Evolutionary conservation across 2,888 invertebrate species (phyloP).

Genomic region (Folsomia manolachei): DNA sequence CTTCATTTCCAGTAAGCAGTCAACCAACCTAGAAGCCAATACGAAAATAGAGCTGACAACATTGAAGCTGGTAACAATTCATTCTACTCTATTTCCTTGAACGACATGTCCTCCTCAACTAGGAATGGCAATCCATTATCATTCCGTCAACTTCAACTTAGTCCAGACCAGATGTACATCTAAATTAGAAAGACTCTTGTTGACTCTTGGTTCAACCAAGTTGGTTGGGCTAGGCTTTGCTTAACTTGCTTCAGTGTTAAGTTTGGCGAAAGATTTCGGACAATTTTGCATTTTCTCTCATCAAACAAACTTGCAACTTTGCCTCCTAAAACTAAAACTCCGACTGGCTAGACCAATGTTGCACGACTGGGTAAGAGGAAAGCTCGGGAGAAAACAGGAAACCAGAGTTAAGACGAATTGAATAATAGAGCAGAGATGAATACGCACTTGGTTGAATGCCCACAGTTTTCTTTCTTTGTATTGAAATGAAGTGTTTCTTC

Average conservation of each 20-base stretch:
- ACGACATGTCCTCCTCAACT: conserved; percentile 12
- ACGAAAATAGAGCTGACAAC: conserved; percentile 34
- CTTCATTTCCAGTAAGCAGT: neutral
- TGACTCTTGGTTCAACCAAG: conserved; percentile 6
- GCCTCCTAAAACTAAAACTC: too few relatives aligned
- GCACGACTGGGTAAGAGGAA: too few relatives aligned
- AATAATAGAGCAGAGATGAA: too few relatives aligned
- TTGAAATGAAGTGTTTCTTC: too few relatives aligned
- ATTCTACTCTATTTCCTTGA: conserved; percentile 27
- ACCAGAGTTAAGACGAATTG: too few relatives aligned
- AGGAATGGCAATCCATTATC: neutral
- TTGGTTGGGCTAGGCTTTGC: neutral
- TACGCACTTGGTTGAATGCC: too few relatives aligned
- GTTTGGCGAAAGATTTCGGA: neutral
- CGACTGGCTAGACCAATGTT: neutral
- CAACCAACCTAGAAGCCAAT: too few relatives aligned
- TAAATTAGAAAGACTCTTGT: conserved; percentile 31
- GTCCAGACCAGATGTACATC: conserved; percentile 8
- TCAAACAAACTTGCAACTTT: conserved; percentile 3
- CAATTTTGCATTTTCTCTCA: conserved; percentile 3
- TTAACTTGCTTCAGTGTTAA: too few relatives aligned
- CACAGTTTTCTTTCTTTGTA: too few relatives aligned
- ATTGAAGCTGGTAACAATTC: conserved; percentile 45
- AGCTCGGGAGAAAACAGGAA: too few relatives aligned
- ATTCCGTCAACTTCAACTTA: neutral